Percentiles rank a stretch among this genome's conserved stretches.
Evolutionary conservation across 2,113 vertebrate species (phyloP).

Genomic region (Alethe castanea): DNA sequence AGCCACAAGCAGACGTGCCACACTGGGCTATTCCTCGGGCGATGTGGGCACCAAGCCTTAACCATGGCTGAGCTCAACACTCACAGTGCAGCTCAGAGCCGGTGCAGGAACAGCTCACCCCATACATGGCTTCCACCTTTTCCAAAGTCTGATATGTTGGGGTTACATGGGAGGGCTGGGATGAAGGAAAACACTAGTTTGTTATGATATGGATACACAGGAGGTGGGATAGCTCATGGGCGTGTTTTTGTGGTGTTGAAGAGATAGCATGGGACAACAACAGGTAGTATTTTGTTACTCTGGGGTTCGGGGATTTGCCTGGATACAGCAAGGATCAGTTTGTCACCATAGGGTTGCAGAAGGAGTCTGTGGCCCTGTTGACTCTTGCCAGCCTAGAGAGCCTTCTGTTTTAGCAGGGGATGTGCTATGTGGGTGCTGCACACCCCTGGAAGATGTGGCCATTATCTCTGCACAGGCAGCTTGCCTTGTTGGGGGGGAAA

Average conservation of each 20-base stretch:
- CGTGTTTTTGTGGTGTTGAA: rapidly evolving
- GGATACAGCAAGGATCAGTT: rapidly evolving
- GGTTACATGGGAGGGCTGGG: neutral
- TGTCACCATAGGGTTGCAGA: neutral
- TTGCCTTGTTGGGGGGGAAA: neutral
- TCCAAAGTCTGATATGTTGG: neutral
- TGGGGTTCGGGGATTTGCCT: too few species aligned
- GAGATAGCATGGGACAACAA: neutral
- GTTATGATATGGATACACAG: neutral
- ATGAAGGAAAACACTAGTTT: neutral
- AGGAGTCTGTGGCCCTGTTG: neutral
- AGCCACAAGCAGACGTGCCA: neutral
- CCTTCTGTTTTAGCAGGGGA: neutral
- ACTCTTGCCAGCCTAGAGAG: neutral
- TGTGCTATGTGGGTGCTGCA: rapidly evolving
- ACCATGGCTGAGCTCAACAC: neutral
- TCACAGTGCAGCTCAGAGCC: rapidly evolving
- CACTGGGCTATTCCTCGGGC: neutral
- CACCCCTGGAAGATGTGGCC: neutral
- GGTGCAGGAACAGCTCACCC: rapidly evolving
- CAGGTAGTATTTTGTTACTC: neutral
- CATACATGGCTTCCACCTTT: rapidly evolving
- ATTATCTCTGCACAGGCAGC: neutral
- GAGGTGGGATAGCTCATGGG: neutral
- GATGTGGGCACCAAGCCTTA: neutral